phyloP scores from a whole-genome alignment of 2,113 vertebrate genomes.

The Engystomops pustulosus region DNA sequence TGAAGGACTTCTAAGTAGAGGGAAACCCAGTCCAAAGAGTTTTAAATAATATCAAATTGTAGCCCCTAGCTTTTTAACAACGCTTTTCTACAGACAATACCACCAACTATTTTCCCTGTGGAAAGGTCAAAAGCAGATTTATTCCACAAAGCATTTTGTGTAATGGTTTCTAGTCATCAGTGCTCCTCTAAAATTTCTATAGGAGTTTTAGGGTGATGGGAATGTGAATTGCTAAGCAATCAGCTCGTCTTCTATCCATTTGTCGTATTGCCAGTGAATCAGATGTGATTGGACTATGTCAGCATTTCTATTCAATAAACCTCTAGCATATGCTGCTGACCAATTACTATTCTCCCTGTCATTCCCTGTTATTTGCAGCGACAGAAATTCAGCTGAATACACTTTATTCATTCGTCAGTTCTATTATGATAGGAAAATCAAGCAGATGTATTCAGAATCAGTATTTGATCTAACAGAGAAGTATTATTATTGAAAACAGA shows the following conservation, averaged over 20 bases:
- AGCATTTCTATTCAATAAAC: slow-evolving; percentile 51
- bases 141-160: slow-evolving; percentile 21
- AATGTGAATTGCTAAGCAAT: slow-evolving; percentile 49
- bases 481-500: background rate
- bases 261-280: slow-evolving; percentile 45
- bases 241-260: slow-evolving; percentile 41
- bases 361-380: slow-evolving; percentile 12
- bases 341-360: slow-evolving; percentile 34
- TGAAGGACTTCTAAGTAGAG: too few species aligned
- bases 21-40: too few species aligned
- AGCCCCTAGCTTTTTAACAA: background rate
- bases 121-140: slow-evolving; percentile 26
- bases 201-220: slow-evolving; percentile 26
- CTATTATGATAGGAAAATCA: slow-evolving; percentile 4
- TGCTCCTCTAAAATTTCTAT: slow-evolving; percentile 15
- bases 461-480: background rate
- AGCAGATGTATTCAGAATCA: background rate
- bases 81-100: background rate
- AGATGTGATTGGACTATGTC: slow-evolving; percentile 50
- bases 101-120: slow-evolving; percentile 11
- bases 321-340: slow-evolving; percentile 45
- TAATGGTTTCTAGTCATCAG: slow-evolving; percentile 25
- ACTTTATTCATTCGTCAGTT: background rate
- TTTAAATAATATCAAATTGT: background rate
- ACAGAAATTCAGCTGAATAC: slow-evolving; percentile 25